Evolutionary conservation across 2,888 invertebrate species (phyloP).

Genomic region (Agonopterix alstromeriana): DNA sequence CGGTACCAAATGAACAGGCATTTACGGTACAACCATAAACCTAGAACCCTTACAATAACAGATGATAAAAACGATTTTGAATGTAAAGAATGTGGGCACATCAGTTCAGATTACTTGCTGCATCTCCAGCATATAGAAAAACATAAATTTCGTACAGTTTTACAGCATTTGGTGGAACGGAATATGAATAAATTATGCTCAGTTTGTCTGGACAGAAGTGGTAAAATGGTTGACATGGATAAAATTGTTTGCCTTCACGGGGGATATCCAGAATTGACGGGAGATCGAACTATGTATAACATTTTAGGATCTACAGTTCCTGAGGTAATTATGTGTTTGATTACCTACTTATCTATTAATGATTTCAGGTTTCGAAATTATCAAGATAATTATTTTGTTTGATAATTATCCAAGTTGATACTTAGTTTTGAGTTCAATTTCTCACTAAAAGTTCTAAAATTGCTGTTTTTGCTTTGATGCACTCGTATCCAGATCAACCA

Average conservation of each 20-base stretch:
- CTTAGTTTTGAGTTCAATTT: too few species aligned
- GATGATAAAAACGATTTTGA: slow-evolving; percentile 22
- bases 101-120: slow-evolving; percentile 24
- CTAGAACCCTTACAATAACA: slow-evolving; percentile 4
- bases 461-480: too few species aligned
- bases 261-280: slow-evolving; percentile 48
- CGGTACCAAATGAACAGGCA: slow-evolving; percentile 40
- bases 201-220: slow-evolving; percentile 37
- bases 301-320: slow-evolving; percentile 48
- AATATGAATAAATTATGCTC: slow-evolving; percentile 47
- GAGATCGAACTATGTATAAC: slow-evolving; percentile 39
- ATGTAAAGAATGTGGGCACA: slow-evolving; percentile 41
- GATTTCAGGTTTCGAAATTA: too few species aligned
- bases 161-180: slow-evolving; percentile 42
- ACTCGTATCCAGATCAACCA: too few species aligned
- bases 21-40: slow-evolving; percentile 23
- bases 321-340: slow-evolving; percentile 27
- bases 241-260: slow-evolving; percentile 47
- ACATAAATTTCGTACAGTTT: slow-evolving; percentile 50
- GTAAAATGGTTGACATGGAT: slow-evolving; percentile 32
- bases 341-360: too few species aligned
- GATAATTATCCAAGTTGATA: too few species aligned
- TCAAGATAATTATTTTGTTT: too few species aligned
- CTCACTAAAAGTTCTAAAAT: too few species aligned
- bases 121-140: slow-evolving; percentile 60